phyloP scores from a whole-genome alignment of 53 echinoderm and acorn worm species.

The Patiria pectinifera region DNA sequence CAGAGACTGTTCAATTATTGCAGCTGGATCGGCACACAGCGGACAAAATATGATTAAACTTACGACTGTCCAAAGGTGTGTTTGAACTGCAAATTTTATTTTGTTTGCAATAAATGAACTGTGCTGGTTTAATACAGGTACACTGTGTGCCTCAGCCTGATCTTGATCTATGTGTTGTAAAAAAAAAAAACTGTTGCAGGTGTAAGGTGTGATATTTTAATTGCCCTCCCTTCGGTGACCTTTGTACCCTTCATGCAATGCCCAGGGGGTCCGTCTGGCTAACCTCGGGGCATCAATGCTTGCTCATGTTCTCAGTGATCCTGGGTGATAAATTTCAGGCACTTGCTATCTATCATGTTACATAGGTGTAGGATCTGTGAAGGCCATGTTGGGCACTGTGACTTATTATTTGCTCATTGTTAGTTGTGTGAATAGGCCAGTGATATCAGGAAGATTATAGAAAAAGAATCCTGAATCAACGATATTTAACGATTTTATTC shows the following conservation, averaged over 20 bases:
- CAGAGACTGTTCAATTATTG: not conserved
- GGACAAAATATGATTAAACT: not conserved
- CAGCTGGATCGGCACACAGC: not conserved
- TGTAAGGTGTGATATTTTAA: slow-evolving; percentile 5
- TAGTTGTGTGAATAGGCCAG: no score
- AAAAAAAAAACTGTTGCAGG: not conserved
- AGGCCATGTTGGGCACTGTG: no score
- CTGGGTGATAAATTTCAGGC: slow-evolving; percentile 11
- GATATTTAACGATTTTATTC: no score
- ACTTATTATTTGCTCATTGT: no score
- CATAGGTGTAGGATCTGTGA: no score
- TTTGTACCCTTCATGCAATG: not conserved
- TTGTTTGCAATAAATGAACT: not conserved
- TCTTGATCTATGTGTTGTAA: no score
- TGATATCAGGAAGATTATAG: no score
- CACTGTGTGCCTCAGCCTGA: no score
- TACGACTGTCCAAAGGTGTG: not conserved
- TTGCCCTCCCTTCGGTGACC: not conserved
- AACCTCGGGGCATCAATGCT: not conserved
- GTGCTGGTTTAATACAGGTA: no score
- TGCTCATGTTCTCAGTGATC: slow-evolving; percentile 5
- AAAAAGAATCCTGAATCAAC: no score
- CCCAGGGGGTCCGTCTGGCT: slow-evolving; percentile 5
- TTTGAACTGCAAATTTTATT: not conserved
- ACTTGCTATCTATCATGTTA: not conserved